Percentiles rank a stretch among this genome's conserved stretches.
Conservation (phyloP, 2,113 vertebrate genomes). For the Oryctolagus cuniculus region DNA sequence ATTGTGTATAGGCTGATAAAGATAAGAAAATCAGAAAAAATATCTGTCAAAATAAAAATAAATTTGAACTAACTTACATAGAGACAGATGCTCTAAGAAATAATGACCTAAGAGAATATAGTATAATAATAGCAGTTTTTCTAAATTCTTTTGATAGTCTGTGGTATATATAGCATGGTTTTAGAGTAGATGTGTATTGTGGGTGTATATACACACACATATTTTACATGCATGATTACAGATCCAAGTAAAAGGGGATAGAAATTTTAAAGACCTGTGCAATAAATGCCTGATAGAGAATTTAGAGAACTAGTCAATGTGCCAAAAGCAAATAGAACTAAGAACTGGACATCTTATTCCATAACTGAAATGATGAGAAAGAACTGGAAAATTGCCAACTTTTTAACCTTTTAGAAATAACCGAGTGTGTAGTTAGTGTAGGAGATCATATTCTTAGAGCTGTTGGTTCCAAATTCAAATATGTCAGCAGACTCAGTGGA, state of each 20-base stretch:
- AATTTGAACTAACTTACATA: not conserved
- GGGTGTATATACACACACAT: not conserved
- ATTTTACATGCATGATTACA: not conserved
- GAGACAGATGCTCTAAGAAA: constrained; percentile 23
- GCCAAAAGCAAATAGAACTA: not conserved
- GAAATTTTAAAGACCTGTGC: not conserved
- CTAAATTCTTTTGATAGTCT: not conserved
- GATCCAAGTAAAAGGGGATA: not conserved
- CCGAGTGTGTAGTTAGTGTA: not conserved
- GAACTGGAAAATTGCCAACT: constrained; percentile 33
- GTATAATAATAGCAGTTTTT: constrained; percentile 38
- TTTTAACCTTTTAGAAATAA: constrained; percentile 71
- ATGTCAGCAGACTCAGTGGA: constrained; percentile 44
- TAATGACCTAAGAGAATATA: not conserved
- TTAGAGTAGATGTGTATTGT: not conserved
- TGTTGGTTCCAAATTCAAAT: constrained; percentile 56
- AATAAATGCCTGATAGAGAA: not conserved
- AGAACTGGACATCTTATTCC: constrained; percentile 18
- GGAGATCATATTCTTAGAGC: constrained; percentile 50
- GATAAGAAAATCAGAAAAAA: constrained; percentile 38
- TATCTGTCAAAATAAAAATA: constrained; percentile 8
- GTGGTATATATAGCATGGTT: not conserved
- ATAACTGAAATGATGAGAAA: constrained; percentile 62
- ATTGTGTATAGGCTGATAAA: not conserved
- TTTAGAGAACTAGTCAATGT: constrained; percentile 27